Base-by-base conservation (phyloP, 2,113 vertebrate genomes). In the Chaetodon trifascialis region DNA sequence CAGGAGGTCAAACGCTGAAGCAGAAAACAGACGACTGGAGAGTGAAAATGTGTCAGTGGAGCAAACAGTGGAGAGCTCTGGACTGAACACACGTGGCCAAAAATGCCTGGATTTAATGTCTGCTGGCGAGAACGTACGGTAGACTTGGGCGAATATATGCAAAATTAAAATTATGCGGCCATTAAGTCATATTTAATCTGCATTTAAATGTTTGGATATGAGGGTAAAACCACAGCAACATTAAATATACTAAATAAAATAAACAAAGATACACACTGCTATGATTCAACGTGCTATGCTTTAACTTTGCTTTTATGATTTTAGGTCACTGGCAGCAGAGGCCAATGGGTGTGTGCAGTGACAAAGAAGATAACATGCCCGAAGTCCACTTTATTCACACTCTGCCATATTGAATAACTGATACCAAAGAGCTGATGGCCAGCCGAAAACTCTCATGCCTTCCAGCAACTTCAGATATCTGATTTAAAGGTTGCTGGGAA, bases 21-120 rank as follows among this genome's bases (percentile, higher is more conserved):
- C 23, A 64, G 23, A 74, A 69, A 79, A 16, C 40, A 76, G 67
- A 79, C 14, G 15, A n/a, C 78, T 82, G 58, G 25, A 59, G 54
- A 76, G 21, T 40, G 15, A 30, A 73, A 89, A 51, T 77, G 87
- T 88, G 84, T 87, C 66, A 85, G 80, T 83, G 69, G 75, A 79
- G 71, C 56, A 83, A 80, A 76, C 23, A 51, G 64, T 15, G 42
- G 40, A 70, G 34, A 42, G 56, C 40, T 23, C 40, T 25, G 7
- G 11, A 78, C 44, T 36, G 52, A 40, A 17, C 54, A 64, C 14
- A 64, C 25, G 30, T 5, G n/a, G 59, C 46, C 19, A 66, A 23
- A 73, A 63, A 25, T 72, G 11, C 42, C 11, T 7, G 14, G 40
- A 52, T 63, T 82, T 79, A 55, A 75, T 38, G n/a, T 34, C 46